Base-by-base conservation (phyloP, 2,113 vertebrate genomes). In the Carlito syrichta region DNA sequence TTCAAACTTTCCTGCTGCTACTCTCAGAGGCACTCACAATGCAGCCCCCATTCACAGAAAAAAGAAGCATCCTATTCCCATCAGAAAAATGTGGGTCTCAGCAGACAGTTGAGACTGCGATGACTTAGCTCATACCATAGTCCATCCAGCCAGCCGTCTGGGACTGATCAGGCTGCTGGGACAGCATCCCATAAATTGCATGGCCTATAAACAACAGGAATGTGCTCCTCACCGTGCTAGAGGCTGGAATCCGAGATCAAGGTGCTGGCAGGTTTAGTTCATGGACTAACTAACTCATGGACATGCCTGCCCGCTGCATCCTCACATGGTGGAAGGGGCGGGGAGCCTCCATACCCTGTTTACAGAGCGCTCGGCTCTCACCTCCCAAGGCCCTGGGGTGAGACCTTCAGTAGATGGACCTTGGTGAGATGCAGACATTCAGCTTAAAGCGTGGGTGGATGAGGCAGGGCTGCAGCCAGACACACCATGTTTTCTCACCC, bases 401-500 rank as follows among this genome's bases (percentile, higher is more conserved):
- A 78, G 38, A 25, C 22, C 68, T 54, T 63, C 48, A 43, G 13
- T 22, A 6, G 25, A 27, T 30, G 27, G 71, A 14, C 54, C 7
- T 43, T 6, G 76, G 43, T 13, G 32, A 12, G 11, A 56, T 35
- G 22, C 50, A 52, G 38, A 63, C 19, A 79, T 45, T 56, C 4
- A 76, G 58, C 35, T 7, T 43, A 79, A 4, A 27, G n/a, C 40
- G 52, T 8, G 40, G 52, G 22, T 1, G 2, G 13, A 27, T 45
- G 8, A 22, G 16, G 6, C 23, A 10, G 38, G 27, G 32, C 27
- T 6, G 13, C 1, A 16, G 20, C 27, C 56, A 20, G 63, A 38
- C 30, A 9, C 1, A 0, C 3, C 16, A 6, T 45, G 60, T 25
- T 66, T 1, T 50, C 25, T 23, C 32, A 3, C 63, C 63, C 35